Evolutionary conservation across 2,113 vertebrate species (phyloP), one percentile per base, ranked within the genome.

Genomic region (Oreocharis arfaki): DNA sequence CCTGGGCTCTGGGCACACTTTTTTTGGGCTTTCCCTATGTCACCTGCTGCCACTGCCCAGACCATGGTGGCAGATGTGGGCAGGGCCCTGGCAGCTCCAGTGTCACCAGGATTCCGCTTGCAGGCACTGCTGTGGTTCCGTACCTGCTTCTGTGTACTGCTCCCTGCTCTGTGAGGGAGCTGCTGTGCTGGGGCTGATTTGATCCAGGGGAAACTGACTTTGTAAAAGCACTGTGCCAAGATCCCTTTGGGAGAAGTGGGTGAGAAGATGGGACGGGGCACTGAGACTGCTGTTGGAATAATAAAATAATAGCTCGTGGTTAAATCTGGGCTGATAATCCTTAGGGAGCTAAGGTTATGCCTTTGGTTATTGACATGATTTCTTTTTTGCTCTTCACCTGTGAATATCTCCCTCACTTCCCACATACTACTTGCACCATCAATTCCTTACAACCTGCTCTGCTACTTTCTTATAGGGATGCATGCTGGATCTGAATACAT

Each of bases 121-220:
- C 16, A 22, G 57, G 39, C 19, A 39, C n/a, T 1, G 1, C 55
- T 0, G 2, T 64, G 79, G 21, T 47, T 82, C n/a, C 16, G 21
- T 39, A 15, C 26, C 30, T 44, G 23, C 55, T 88, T 64, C 27
- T 76, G 26, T 52, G 63, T 6, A 13, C 23, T n/a, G 53, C 68
- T 79, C 19, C 3, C 18, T 59, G 53, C 70, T 33, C n/a, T 18
- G 61, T 32, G 57, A 32, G 19, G 35, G 21, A 83, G 37, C 75
- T 85, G 49, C 14, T 18, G 19, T 55, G 21, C 35, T 19, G 7
- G 11, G 49, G 19, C 13, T 49, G 67, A 14, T 69, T 20, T 42
- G 23, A 55, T 67, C 7, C 0, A 0, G 5, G 14, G 24, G 63
- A 52, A 86, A 84, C 30, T 27, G 49, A 14, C 33, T 46, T 61